phyloP scores from a whole-genome alignment of 2,113 vertebrate species.

The Trinectes maculatus region DNA sequence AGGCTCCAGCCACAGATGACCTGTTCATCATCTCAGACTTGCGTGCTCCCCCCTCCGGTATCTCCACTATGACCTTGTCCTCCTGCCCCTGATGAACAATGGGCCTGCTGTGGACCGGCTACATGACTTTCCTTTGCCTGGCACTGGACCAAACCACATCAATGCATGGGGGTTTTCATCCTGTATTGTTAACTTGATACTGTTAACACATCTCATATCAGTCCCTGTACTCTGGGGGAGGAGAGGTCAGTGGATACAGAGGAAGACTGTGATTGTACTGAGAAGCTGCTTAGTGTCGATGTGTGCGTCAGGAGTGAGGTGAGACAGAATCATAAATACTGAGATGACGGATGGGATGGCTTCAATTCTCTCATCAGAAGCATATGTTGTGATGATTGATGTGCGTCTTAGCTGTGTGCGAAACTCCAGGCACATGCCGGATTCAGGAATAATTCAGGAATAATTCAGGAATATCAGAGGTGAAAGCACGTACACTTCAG shows the following conservation, averaged over 20 bases:
- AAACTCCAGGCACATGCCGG: no score
- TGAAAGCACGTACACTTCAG: neutral
- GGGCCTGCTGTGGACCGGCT: slow-evolving; percentile 38
- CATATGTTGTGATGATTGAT: neutral
- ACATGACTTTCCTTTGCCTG: slow-evolving; percentile 61
- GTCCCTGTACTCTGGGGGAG: neutral
- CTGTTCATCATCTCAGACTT: slow-evolving; percentile 36
- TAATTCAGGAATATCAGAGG: neutral
- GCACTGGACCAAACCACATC: slow-evolving; percentile 39
- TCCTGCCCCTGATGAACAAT: slow-evolving; percentile 67
- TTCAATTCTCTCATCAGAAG: neutral
- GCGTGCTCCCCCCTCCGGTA: slow-evolving; percentile 17
- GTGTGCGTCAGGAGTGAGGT: neutral
- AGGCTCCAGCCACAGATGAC: slow-evolving; percentile 14
- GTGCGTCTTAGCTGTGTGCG: neutral
- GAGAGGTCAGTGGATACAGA: neutral
- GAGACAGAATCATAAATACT: neutral
- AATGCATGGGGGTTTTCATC: slow-evolving; percentile 26
- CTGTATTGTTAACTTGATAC: slow-evolving; percentile 8
- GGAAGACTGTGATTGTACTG: neutral
- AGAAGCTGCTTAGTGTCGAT: neutral
- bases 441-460: no score
- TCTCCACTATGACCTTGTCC: slow-evolving; percentile 65
- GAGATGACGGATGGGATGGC: neutral
- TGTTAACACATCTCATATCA: slow-evolving; percentile 29